Conservation (phyloP, 2,888 invertebrate species). For the Geotrupes spiniger region DNA sequence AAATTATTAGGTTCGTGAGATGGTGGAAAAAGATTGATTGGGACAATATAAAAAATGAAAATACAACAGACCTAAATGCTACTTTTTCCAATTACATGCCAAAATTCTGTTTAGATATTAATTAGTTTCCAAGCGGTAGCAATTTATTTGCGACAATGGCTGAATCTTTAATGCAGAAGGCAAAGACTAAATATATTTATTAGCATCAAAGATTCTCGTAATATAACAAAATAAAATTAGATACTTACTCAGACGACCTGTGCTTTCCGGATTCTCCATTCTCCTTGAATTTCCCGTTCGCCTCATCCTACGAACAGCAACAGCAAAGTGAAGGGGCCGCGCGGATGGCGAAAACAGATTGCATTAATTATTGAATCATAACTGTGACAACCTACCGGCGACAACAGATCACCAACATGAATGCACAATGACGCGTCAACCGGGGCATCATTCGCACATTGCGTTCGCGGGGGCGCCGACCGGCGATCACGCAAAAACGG, state of each 20-base stretch:
- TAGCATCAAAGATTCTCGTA: neutral
- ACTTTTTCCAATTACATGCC: too few relatives aligned
- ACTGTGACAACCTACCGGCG: constrained; percentile 28
- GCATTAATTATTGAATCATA: constrained; percentile 46
- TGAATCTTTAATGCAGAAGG: too few relatives aligned
- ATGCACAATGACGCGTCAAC: too few relatives aligned
- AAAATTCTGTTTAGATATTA: too few relatives aligned
- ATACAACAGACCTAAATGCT: too few relatives aligned
- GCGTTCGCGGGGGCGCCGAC: constrained; percentile 1
- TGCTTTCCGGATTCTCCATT: constrained; percentile 57
- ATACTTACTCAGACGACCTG: constrained; percentile 56
- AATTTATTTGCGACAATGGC: too few relatives aligned
- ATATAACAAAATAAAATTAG: neutral
- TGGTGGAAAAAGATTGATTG: too few relatives aligned
- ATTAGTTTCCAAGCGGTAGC: too few relatives aligned
- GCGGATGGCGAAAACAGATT: constrained; percentile 45
- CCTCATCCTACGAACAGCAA: constrained; percentile 56
- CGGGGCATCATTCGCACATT: neutral
- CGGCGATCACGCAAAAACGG: neutral
- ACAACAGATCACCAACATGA: constrained; percentile 7
- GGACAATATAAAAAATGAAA: too few relatives aligned
- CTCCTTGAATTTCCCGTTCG: constrained; percentile 57
- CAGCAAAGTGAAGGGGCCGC: constrained; percentile 44
- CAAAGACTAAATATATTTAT: too few relatives aligned
- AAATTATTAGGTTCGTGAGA: too few relatives aligned